Percentiles rank a stretch among this genome's conserved stretches.
Evolutionary conservation across 2,797 vertebrate species (phyloP).

Genomic region (Hoplostethus atlanticus): DNA sequence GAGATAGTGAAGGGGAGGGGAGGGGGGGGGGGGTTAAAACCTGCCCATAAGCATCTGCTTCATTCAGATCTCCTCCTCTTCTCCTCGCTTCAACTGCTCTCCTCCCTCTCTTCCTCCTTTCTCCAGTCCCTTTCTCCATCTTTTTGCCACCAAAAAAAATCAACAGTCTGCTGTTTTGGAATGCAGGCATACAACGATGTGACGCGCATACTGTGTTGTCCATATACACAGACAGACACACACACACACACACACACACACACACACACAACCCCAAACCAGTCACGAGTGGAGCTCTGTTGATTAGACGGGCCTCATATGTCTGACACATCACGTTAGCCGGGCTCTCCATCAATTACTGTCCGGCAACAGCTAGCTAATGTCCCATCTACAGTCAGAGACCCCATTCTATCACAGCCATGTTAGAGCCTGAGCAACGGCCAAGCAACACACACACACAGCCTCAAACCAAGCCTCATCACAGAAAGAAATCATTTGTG

Average conservation of each 20-base stretch:
- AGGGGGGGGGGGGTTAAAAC: conserved; percentile 50
- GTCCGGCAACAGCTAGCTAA: conserved; percentile 51
- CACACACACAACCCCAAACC: conserved; percentile 24
- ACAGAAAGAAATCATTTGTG: conserved; percentile 30
- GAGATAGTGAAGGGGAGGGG: conserved; percentile 4
- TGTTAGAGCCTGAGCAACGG: conserved; percentile 19
- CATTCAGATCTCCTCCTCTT: conserved; percentile 69
- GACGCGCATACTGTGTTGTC: conserved; percentile 50
- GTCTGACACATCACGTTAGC: conserved; percentile 79
- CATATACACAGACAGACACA: conserved; percentile 30
- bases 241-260: conserved; percentile 29
- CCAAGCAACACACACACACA: conserved; percentile 2
- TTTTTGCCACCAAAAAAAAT: conserved; percentile 40
- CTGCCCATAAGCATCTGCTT: conserved; percentile 85
- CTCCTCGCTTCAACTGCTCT: neutral
- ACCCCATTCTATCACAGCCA: conserved; percentile 67
- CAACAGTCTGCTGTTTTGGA: conserved; percentile 56
- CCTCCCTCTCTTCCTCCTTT: conserved; percentile 23
- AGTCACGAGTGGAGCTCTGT: conserved; percentile 61
- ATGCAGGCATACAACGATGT: conserved; percentile 47
- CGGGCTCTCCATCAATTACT: conserved; percentile 76
- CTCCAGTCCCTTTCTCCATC: conserved; percentile 39
- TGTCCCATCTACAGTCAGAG: conserved; percentile 62
- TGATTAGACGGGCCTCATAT: conserved; percentile 79
- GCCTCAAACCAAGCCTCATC: conserved; percentile 41